Conservation (phyloP, 2,888 invertebrate genomes). For the Scaptomyza tumidula region DNA sequence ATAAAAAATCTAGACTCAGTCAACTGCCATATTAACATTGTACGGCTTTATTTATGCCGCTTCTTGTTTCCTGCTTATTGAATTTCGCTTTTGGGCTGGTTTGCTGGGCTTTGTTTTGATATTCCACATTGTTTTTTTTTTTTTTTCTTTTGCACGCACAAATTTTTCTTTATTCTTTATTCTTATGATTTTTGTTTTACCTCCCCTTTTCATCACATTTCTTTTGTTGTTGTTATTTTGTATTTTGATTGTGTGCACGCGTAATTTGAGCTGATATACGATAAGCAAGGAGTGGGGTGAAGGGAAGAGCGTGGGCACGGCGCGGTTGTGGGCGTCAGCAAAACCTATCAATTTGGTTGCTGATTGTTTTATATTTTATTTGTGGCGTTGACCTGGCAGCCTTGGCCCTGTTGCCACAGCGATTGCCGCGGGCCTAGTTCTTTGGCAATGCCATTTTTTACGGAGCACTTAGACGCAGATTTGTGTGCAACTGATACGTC, state of each 20-base stretch:
- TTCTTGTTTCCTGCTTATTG: constrained; percentile 41
- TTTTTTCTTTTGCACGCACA: constrained; percentile 58
- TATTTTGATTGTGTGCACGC: constrained; percentile 47
- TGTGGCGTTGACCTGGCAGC: constrained; percentile 51
- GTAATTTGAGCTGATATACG: constrained; percentile 74
- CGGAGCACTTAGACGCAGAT: constrained; percentile 63
- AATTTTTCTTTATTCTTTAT: constrained; percentile 39
- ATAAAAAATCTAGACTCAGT: constrained; percentile 47
- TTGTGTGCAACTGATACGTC: constrained; percentile 69
- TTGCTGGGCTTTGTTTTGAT: constrained; percentile 7
- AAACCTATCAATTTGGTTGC: constrained; percentile 38
- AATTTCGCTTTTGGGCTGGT: constrained; percentile 33
- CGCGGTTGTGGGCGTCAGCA: constrained; percentile 3
- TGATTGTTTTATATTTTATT: constrained; percentile 65
- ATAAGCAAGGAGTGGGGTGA: constrained; percentile 45
- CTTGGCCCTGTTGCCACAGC: constrained; percentile 32
- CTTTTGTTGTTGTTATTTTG: constrained; percentile 11
- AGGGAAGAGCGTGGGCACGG: no score
- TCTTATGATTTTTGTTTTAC: constrained; percentile 18
- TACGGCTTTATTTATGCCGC: constrained; percentile 40
- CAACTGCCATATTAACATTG: constrained; percentile 57
- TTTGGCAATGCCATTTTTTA: constrained; percentile 56
- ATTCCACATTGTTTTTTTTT: constrained; percentile 27
- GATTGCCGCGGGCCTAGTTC: constrained; percentile 45
- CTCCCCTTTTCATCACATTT: not conserved